Evolutionary conservation across 2,113 vertebrate species (phyloP), one percentile per base, ranked within the genome.

Genomic region (Oostethus manadensis): DNA sequence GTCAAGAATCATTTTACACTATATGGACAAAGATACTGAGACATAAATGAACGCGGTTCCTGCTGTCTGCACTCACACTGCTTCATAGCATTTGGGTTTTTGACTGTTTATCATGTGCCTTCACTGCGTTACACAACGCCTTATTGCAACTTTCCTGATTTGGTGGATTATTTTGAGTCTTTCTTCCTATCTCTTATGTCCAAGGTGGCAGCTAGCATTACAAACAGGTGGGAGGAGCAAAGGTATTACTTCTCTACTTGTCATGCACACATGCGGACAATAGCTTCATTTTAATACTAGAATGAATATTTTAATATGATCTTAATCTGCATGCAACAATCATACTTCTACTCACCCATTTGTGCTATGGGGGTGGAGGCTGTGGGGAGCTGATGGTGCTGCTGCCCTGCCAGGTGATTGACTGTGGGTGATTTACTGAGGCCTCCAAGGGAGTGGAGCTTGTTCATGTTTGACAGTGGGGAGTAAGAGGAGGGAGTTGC

Each of bases 401-500:
- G 91, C 85, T 97, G 96, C 17, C 94, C 92, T 58, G 94, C 91
- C 75, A 98, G 87, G 87, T 98, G 97, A 86, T 93, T 95, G 82
- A 96, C 91, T 0, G 94, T 92, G 0, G 95, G 92, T 57, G 92
- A 88, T 77, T 98, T 98, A 88, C 84, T 89, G 71, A 92, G 82
- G 0, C 91, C 86, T 0, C 88, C 58, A 0, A 94, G 96, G 0
- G 76, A 23, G 0, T 96, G 96, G 0, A 88, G 82, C 72, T 97
- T 98, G 71, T 87, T 95, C 86, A 93, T 91, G 77, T 93, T 93
- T 0, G 93, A 92, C 13, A 97, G 79, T 2, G 93, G 89, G 0
- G 96, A 91, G 2, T 97, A 99, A 49, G 92, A 86, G 8, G 92
- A 79, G 0, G 93, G 86, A 0, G 92, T 81, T 51, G 93, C 88